These are phyloP conservation scores for Apodemia duryi DNA, from an alignment of 2,888 invertebrate genomes.

Conservation along the genomic window DNA sequence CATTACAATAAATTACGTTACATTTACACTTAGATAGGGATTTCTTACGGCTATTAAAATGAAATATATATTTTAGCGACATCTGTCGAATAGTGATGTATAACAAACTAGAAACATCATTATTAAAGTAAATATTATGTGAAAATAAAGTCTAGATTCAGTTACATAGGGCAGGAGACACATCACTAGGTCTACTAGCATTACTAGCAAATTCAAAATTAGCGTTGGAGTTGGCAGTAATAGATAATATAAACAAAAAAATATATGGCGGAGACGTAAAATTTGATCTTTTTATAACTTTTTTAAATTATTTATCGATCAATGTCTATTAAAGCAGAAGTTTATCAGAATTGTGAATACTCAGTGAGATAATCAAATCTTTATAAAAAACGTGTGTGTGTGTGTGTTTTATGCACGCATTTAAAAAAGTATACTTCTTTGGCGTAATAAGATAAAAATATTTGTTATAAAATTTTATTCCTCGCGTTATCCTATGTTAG, in stretches of 20 bases:
- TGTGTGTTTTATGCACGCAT: too few species aligned
- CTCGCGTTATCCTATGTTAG: too few species aligned
- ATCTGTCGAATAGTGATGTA: constrained; percentile 44
- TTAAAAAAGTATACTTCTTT: too few species aligned
- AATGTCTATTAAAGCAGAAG: too few species aligned
- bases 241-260: constrained; percentile 11
- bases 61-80: constrained; percentile 44
- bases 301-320: too few species aligned
- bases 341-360: too few species aligned
- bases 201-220: neutral
- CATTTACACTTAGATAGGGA: constrained; percentile 61
- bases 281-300: too few species aligned
- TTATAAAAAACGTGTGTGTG: too few species aligned
- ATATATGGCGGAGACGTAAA: neutral
- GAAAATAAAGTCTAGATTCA: constrained; percentile 37
- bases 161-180: constrained; percentile 21
- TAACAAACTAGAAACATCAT: constrained; percentile 53
- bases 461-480: too few species aligned
- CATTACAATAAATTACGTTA: constrained; percentile 74
- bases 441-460: too few species aligned
- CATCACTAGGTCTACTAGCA: constrained; percentile 1
- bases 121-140: constrained; percentile 28
- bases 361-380: too few species aligned
- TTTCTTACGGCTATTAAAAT: constrained; percentile 62
- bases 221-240: constrained; percentile 5